Evolutionary conservation across 2,888 invertebrate genomes (phyloP).

Genomic region (Syrista parreyssii): DNA sequence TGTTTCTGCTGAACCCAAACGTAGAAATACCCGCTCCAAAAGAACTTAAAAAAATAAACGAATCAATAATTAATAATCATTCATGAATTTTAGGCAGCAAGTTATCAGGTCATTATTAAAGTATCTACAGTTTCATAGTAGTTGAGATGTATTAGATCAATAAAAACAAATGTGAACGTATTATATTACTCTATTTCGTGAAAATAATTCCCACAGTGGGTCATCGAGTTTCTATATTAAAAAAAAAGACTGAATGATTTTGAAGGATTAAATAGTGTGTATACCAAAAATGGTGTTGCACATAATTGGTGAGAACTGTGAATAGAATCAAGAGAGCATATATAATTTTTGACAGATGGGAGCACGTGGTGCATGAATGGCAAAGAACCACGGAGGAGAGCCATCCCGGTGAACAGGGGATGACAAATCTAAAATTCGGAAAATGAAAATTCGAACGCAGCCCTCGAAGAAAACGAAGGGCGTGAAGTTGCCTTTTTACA

Average conservation of each 20-base stretch:
- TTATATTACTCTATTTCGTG: not conserved
- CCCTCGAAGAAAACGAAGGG: conserved; percentile 25
- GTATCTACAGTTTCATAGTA: not conserved
- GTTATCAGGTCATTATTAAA: not conserved
- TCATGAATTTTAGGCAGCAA: not conserved
- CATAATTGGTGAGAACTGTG: not conserved
- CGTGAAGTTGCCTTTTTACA: conserved; percentile 37
- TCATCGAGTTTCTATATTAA: not conserved
- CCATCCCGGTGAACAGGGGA: not conserved
- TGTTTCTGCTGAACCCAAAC: conserved; percentile 88
- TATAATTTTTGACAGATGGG: conserved; percentile 22
- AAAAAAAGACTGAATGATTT: not conserved
- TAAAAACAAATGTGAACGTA: not conserved
- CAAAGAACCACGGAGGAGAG: not conserved
- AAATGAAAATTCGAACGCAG: conserved; percentile 22
- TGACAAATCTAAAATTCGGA: not conserved
- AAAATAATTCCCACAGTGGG: not conserved
- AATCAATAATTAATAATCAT: conserved; percentile 4
- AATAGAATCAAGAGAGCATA: not conserved
- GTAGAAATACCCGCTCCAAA: conserved; percentile 88
- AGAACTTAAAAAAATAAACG: conserved; percentile 71
- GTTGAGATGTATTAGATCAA: not conserved
- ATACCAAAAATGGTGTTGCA: not conserved
- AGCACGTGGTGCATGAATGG: conserved; percentile 6
- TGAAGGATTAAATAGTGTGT: not conserved